phyloP scores from a whole-genome alignment of 2,888 invertebrate species.

The Drosophila limbata region DNA sequence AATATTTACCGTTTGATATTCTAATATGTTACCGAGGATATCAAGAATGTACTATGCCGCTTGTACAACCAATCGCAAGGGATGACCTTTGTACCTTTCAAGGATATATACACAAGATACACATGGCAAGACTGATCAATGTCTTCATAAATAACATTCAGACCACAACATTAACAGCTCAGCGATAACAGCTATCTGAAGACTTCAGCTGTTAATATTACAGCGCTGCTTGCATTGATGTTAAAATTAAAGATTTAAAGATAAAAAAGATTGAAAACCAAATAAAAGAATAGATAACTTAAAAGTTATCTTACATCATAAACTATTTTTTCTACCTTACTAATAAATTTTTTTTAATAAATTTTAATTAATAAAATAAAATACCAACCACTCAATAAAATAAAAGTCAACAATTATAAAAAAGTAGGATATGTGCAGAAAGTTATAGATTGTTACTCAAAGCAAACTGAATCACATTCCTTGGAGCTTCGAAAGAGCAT shows the following conservation, averaged over 20 bases:
- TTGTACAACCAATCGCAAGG: background rate
- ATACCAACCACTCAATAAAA: background rate
- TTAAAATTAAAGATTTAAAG: no score
- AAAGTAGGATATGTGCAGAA: background rate
- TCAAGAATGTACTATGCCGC: background rate
- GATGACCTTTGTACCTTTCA: background rate
- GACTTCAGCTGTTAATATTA: background rate
- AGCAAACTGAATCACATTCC: background rate
- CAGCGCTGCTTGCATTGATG: no score
- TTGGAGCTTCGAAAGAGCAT: background rate
- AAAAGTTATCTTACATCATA: background rate
- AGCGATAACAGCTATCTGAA: background rate
- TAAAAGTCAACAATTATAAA: background rate
- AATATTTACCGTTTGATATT: conserved; percentile 40
- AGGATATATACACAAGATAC: background rate
- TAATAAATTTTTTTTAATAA: no score
- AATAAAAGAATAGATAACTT: background rate
- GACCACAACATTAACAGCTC: background rate
- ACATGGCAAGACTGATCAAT: background rate
- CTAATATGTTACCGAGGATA: conserved; percentile 17
- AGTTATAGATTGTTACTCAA: background rate
- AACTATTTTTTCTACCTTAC: background rate
- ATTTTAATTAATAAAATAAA: no score
- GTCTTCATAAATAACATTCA: background rate
- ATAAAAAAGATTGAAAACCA: no score